phyloP scores from a whole-genome alignment of 2,888 invertebrate species.

The Caprella mutica region DNA sequence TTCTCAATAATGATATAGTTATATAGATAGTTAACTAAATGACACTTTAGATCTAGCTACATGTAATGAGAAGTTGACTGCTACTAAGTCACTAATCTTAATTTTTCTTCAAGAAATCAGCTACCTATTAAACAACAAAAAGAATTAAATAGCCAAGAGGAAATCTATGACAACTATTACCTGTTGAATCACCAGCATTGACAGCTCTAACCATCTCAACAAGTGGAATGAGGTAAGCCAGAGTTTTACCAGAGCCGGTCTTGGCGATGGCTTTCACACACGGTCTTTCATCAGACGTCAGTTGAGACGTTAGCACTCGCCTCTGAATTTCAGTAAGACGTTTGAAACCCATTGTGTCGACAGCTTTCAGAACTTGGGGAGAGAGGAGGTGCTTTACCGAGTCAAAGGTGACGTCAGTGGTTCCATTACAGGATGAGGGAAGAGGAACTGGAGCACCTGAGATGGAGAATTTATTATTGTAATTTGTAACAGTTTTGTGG shows the following conservation, averaged over 20 bases:
- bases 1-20: neutral
- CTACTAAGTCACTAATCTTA: no score
- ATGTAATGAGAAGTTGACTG: no score
- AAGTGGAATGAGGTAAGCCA: slow-evolving; percentile 92
- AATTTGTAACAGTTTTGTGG: no score
- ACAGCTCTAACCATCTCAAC: slow-evolving; percentile 61
- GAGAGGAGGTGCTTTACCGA: neutral
- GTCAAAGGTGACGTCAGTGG: slow-evolving; percentile 1
- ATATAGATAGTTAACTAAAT: no score
- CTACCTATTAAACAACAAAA: neutral
- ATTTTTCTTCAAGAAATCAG: no score
- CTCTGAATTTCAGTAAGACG: slow-evolving; percentile 91
- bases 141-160: no score
- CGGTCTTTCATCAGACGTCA: slow-evolving; percentile 70
- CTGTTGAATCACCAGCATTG: neutral
- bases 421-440: slow-evolving; percentile 4
- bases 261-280: slow-evolving; percentile 89
- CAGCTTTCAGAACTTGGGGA: slow-evolving; percentile 47
- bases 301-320: no score
- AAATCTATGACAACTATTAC: no score
- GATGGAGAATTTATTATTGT: no score
- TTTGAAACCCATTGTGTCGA: slow-evolving; percentile 82
- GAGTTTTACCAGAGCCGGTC: slow-evolving; percentile 93
- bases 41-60: no score
- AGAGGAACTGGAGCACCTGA: neutral